phyloP scores from a whole-genome alignment of 2,113 vertebrate species.

The Sus scrofa region T2T-Sscrofa CM000814.6:69074501-69075000 shows the following conservation, averaged over 20 bases:
- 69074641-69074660: not conserved
- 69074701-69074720: not conserved
- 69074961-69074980: not conserved
- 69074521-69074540: too few species aligned
- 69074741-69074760: not conserved
- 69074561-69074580: too few species aligned
- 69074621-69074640: not conserved
- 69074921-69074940: too few species aligned
- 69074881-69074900: too few species aligned
- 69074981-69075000: not conserved
- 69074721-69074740: not conserved
- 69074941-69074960: not conserved
- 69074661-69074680: not conserved
- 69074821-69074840: too few species aligned
- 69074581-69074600: too few species aligned
- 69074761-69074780: not conserved
- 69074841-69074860: too few species aligned
- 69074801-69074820: not conserved
- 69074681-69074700: not conserved
- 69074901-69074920: too few species aligned
- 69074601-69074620: too few species aligned
- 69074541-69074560: too few species aligned
- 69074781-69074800: not conserved
- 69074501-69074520: too few species aligned
- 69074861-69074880: too few species aligned